Conservation (phyloP, 2,797 vertebrate species). For the Aphelocoma californica region DNA sequence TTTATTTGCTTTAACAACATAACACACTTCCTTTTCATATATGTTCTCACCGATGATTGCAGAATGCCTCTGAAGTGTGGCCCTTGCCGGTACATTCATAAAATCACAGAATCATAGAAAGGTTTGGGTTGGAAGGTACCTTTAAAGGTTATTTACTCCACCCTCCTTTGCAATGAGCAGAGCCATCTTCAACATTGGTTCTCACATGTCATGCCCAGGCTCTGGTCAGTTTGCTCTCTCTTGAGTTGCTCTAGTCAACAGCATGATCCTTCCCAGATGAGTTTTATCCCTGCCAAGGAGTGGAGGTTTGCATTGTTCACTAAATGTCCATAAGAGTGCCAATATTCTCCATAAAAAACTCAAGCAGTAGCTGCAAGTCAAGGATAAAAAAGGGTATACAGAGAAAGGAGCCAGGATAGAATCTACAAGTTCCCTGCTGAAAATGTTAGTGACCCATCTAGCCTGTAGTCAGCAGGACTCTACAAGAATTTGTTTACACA, state of each 20-base stretch:
- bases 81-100: neutral
- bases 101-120: neutral
- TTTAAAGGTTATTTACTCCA: neutral
- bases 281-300: neutral
- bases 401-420: neutral
- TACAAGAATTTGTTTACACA: neutral
- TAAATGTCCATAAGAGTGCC: fast-evolving
- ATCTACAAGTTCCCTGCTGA: neutral
- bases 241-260: neutral
- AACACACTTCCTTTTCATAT: neutral
- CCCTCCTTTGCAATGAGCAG: no score
- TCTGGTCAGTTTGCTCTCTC: neutral
- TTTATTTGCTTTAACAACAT: neutral
- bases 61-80: neutral
- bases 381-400: neutral
- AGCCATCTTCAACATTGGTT: neutral
- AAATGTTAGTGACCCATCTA: neutral
- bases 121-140: neutral
- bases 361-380: neutral
- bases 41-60: neutral
- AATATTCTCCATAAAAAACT: neutral
- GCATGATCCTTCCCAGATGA: neutral
- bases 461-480: neutral
- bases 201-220: fast-evolving
- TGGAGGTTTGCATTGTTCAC: neutral